Base-by-base conservation (phyloP, 1,140 invertebrate genomes). In the Drosophila sulfurigaster region DNA sequence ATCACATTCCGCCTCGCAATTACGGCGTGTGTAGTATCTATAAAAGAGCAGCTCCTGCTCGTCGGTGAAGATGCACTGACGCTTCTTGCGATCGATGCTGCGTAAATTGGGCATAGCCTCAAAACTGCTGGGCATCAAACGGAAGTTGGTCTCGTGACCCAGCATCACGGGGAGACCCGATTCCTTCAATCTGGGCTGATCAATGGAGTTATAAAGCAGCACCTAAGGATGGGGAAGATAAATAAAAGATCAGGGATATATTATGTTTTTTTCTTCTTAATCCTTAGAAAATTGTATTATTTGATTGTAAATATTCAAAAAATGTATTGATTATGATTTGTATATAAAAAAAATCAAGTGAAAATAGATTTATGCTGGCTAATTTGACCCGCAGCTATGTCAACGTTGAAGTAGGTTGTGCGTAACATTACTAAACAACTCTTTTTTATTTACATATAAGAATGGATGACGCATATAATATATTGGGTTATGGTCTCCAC, bases 1-100 rank as follows among this genome's bases (percentile, higher is more conserved):
- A 90, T 96, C 95, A 82, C 96, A 96, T 91, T 96, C 96, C 71
- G 95, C 93, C 64, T 95, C 93, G 78, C 96, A 96, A 82, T 96
- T 96, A 5, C 89, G 74, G 4, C 91, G 78, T 2, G 91, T 82
- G 13, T 92, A 92, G n/a, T 81, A 91, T 3, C 69, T 78, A 28
- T 82, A 92, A 43, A 85, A 92, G 32, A 78, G 38, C 11, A 92
- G 43, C n/a, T 81, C 49, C 45, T 79, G 58, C 38, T 92, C 91
- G 16, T 91, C 81, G 28, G 77, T 90, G 46, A 92, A 92, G 35
- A 90, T 81, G 43, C 91, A 92, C 38, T 92, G 91, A 4, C 91
- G 82, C 6, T 78, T 71, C 7, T 59, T 63, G 5, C 71, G 73
- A 13, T 78, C 56, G 41, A 91, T 90, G 16, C 32, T 62, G 0